Percentiles rank a stretch among this genome's conserved stretches.
Evolutionary conservation across 1,140 invertebrate genomes (phyloP).

Genomic region (Bombus picipes): DNA sequence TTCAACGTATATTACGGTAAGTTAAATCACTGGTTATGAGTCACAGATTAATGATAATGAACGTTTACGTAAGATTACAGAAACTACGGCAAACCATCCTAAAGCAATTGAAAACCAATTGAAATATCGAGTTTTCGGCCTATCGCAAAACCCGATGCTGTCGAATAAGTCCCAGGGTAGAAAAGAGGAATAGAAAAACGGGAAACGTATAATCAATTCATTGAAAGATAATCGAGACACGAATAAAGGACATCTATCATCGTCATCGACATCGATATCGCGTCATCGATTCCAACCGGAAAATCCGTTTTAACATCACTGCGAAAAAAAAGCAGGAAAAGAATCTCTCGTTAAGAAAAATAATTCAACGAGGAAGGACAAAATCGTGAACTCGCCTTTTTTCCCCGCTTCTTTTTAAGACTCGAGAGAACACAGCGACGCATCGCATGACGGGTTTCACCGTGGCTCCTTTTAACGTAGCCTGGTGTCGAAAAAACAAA

Average conservation of each 20-base stretch:
- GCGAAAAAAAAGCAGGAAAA: not conserved
- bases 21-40: too few relatives aligned
- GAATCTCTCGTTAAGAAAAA: not conserved
- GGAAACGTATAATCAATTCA: conserved; percentile 2
- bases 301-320: conserved; percentile 4
- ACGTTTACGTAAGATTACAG: not conserved
- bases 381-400: not conserved
- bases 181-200: not conserved
- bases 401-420: not conserved
- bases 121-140: conserved; percentile 42
- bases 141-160: conserved; percentile 19
- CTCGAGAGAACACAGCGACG: conserved; percentile 11
- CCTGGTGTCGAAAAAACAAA: not conserved
- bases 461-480: conserved; percentile 16
- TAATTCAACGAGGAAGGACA: not conserved
- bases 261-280: conserved; percentile 7
- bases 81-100: not conserved
- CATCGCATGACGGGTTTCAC: conserved; percentile 15
- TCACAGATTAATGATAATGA: too few relatives aligned
- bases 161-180: not conserved
- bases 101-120: not conserved
- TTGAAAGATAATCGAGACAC: conserved; percentile 5
- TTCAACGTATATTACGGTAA: not conserved
- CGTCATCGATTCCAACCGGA: not conserved
- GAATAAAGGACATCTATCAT: not conserved